A percentile compares a stretch with the other conserved stretches of the same genome.
Evolutionary conservation across 2,797 vertebrate genomes (phyloP).

Genomic region (Diplodus puntazzo): DNA sequence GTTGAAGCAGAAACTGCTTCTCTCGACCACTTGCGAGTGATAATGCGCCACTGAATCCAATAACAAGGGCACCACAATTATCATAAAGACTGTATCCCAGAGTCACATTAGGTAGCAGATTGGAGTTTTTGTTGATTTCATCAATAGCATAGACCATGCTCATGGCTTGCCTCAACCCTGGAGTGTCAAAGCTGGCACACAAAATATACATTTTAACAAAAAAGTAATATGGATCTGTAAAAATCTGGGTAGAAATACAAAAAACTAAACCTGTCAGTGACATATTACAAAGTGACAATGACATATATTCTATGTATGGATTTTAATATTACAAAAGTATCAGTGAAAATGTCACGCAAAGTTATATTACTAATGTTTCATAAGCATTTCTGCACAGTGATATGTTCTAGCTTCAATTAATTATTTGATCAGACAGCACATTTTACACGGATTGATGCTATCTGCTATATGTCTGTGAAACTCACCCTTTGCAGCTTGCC

Average conservation of each 20-base stretch:
- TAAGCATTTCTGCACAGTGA: neutral
- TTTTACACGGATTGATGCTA: neutral
- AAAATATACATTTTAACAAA: neutral
- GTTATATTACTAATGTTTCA: neutral
- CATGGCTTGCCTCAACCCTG: slow-evolving; percentile 72
- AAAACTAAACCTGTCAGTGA: neutral
- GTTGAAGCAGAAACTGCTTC: slow-evolving; percentile 38
- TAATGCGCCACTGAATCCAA: slow-evolving; percentile 77
- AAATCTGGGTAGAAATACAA: neutral
- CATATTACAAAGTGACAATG: neutral
- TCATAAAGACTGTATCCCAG: slow-evolving; percentile 82
- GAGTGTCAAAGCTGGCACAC: slow-evolving; percentile 66
- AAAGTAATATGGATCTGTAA: neutral
- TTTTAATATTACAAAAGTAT: neutral
- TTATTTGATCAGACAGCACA: neutral
- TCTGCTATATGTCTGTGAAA: slow-evolving; percentile 21
- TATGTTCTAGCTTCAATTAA: neutral
- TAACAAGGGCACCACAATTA: slow-evolving; percentile 75
- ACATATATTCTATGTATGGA: neutral
- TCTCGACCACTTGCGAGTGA: slow-evolving; percentile 66
- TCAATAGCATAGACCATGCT: slow-evolving; percentile 81
- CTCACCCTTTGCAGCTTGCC: slow-evolving; percentile 68
- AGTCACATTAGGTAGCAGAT: slow-evolving; percentile 79
- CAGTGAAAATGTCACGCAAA: neutral
- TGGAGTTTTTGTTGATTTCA: slow-evolving; percentile 78